phyloP scores from a whole-genome alignment of 2,888 invertebrate genomes.

The Orthonychiurus folsomi region DNA sequence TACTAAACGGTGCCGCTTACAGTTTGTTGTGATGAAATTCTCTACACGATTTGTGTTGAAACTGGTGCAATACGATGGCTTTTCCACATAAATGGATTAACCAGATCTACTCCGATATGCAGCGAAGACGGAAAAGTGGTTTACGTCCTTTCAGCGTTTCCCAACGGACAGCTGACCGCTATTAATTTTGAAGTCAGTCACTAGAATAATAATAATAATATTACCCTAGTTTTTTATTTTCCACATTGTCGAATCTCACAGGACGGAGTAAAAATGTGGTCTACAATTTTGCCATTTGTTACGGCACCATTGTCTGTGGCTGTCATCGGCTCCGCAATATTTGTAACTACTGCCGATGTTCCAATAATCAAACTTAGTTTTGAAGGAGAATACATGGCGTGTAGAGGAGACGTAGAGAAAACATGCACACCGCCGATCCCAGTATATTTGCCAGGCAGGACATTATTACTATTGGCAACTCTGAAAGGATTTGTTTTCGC shows the following conservation, averaged over 20 bases:
- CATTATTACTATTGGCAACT: neutral
- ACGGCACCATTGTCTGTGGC: neutral
- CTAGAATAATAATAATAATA: too few species aligned
- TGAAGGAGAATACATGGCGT: neutral
- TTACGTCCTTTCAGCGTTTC: neutral
- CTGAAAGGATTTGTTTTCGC: neutral
- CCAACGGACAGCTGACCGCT: neutral
- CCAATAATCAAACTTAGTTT: neutral
- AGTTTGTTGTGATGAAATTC: neutral
- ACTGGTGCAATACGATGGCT: conserved; percentile 3
- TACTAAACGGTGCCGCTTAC: neutral
- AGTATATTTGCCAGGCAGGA: neutral
- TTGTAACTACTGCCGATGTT: neutral
- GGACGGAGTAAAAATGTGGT: neutral
- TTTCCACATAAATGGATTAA: neutral
- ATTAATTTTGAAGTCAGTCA: neutral
- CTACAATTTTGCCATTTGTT: neutral
- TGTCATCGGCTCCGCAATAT: neutral
- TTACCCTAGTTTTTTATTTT: neutral
- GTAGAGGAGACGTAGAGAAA: neutral
- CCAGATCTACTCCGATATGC: neutral
- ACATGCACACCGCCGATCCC: neutral
- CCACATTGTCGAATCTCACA: neutral
- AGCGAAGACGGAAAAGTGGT: neutral
- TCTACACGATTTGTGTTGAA: neutral